Percentiles rank a stretch among this genome's conserved stretches.
Conservation (phyloP, 1,140 invertebrate genomes). For the Eulimnadia texana region DNA sequence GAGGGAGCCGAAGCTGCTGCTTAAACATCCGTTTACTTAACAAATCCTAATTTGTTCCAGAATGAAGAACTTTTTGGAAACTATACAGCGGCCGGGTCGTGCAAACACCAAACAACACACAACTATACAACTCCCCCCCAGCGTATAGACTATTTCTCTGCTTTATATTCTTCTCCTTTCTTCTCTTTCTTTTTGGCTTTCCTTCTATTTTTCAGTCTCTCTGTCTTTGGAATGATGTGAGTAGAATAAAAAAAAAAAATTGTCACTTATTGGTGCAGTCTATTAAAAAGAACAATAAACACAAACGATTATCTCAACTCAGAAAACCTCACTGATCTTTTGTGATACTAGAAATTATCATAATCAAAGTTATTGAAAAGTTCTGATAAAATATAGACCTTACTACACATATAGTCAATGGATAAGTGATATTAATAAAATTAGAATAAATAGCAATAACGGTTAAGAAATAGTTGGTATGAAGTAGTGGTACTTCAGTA, state of each 20-base stretch:
- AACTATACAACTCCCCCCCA: neutral
- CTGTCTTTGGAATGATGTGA: neutral
- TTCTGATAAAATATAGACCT: no score
- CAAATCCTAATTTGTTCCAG: no score
- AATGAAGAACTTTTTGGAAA: neutral
- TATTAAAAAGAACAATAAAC: neutral
- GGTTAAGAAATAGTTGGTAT: neutral
- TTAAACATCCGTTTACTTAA: neutral
- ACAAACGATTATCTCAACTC: no score
- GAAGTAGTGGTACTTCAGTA: no score
- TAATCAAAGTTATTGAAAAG: no score
- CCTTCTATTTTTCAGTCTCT: neutral
- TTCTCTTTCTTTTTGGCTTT: neutral
- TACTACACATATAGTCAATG: no score
- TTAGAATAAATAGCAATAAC: neutral
- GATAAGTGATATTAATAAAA: neutral
- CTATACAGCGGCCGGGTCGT: neutral
- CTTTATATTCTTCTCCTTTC: neutral
- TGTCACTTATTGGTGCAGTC: neutral
- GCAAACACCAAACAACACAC: neutral
- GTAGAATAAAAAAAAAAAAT: neutral
- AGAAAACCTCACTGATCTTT: no score
- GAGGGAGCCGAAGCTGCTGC: slow-evolving; percentile 38
- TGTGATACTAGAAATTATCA: no score
- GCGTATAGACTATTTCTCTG: neutral